These are phyloP conservation scores for Volucella inflata DNA, from an alignment of 2,888 invertebrate genomes.

Conservation along the genomic window DNA sequence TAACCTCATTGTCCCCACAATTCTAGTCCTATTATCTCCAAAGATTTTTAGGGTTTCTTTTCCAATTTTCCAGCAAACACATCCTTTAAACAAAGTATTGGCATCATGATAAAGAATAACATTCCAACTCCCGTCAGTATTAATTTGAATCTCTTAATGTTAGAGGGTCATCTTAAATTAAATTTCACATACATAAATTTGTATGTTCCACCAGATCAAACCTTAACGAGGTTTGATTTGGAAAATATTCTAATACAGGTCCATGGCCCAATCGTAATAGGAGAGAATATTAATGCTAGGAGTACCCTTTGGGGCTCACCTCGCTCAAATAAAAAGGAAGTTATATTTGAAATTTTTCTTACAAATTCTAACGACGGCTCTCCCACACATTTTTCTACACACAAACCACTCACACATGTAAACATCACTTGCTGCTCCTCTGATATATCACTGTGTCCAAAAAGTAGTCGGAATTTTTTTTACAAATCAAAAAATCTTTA, in stretches of 20 bases:
- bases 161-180: conserved; percentile 9
- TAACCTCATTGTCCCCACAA: too few relatives aligned
- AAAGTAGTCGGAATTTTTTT: too few relatives aligned
- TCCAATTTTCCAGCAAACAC: too few relatives aligned
- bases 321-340: conserved; percentile 6
- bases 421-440: too few relatives aligned
- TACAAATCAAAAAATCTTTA: too few relatives aligned
- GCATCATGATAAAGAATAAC: neutral
- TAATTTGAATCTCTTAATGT: conserved; percentile 10
- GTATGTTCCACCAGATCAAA: conserved; percentile 20
- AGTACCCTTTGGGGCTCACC: conserved; percentile 14
- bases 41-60: too few relatives aligned
- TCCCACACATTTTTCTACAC: too few relatives aligned
- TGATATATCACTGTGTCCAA: too few relatives aligned
- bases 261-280: conserved; percentile 1
- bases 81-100: too few relatives aligned
- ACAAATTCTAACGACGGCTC: too few relatives aligned
- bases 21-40: too few relatives aligned
- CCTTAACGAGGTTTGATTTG: neutral
- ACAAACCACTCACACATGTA: too few relatives aligned
- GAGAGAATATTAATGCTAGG: conserved; percentile 8
- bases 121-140: neutral
- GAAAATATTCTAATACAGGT: conserved; percentile 16
- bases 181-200: conserved; percentile 16
- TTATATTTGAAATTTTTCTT: neutral